A percentile compares a stretch with the other conserved stretches of the same genome.
Conservation (phyloP, 37 sponge, comb jelly and placozoan species). For the Beroe forskalii region DNA sequence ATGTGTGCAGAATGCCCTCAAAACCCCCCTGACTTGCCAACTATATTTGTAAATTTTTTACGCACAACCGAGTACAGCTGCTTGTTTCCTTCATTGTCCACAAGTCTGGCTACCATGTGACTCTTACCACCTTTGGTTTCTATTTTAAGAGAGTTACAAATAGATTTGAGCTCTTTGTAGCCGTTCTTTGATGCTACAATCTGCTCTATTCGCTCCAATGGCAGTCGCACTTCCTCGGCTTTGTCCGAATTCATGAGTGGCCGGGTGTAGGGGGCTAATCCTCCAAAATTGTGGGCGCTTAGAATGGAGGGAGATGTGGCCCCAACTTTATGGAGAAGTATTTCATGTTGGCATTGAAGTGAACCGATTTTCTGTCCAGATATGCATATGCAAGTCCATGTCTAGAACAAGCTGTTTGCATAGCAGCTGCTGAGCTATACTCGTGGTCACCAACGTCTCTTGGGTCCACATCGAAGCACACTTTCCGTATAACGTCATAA, state of each 20-base stretch:
- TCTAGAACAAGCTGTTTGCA: not conserved
- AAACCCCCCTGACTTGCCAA: not conserved
- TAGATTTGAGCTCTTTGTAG: not conserved
- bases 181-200: not conserved
- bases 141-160: not conserved
- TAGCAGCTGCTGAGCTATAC: not conserved
- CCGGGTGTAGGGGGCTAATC: not conserved
- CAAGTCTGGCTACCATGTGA: not conserved
- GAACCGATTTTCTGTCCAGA: not conserved
- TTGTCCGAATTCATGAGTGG: not conserved
- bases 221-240: not conserved
- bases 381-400: not conserved
- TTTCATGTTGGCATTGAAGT: not conserved
- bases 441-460: not conserved
- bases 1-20: not conserved
- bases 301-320: not conserved
- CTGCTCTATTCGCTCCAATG: not conserved
- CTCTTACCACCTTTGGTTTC: not conserved
- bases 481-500: not conserved
- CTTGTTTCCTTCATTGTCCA: not conserved
- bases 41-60: not conserved
- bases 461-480: not conserved
- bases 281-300: not conserved
- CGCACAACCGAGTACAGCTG: not conserved
- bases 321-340: not conserved